Conservation (phyloP, 2,888 invertebrate genomes). For the Andrena camellia region DNA sequence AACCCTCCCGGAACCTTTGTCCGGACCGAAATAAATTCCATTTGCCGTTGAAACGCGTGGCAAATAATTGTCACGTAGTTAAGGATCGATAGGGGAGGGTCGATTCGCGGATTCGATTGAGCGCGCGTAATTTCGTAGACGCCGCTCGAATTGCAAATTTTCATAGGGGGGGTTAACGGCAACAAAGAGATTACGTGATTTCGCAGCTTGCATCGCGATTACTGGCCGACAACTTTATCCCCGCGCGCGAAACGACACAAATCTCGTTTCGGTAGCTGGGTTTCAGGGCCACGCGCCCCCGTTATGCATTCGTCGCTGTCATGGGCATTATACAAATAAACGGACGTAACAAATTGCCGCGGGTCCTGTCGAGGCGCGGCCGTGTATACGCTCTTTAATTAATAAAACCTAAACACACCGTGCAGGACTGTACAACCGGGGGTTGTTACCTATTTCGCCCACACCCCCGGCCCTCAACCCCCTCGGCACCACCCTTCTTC, state of each 20-base stretch:
- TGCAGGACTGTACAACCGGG: neutral
- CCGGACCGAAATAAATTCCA: constrained; percentile 27
- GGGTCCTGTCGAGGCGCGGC: constrained; percentile 32
- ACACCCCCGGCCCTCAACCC: neutral
- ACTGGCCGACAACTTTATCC: constrained; percentile 39
- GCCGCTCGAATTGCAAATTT: constrained; percentile 52
- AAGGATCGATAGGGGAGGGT: constrained; percentile 18
- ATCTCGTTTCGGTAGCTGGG: constrained; percentile 42
- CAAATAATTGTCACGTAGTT: constrained; percentile 41
- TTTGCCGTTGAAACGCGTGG: neutral
- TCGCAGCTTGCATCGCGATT: constrained; percentile 30
- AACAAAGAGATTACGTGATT: constrained; percentile 46
- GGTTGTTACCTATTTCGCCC: neutral
- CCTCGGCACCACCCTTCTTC: neutral
- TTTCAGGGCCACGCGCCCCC: neutral
- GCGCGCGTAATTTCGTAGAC: constrained; percentile 34
- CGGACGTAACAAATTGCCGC: constrained; percentile 47
- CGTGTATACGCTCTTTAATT: constrained; percentile 45
- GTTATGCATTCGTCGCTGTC: constrained; percentile 43
- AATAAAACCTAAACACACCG: constrained; percentile 39
- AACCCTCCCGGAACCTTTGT: neutral
- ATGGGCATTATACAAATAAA: constrained; percentile 60
- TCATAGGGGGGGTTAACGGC: constrained; percentile 1
- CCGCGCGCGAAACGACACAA: constrained; percentile 21
- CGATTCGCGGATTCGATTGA: constrained; percentile 41